Evolutionary conservation across 2,888 invertebrate species (phyloP).

Genomic region (Acheta domesticus): DNA sequence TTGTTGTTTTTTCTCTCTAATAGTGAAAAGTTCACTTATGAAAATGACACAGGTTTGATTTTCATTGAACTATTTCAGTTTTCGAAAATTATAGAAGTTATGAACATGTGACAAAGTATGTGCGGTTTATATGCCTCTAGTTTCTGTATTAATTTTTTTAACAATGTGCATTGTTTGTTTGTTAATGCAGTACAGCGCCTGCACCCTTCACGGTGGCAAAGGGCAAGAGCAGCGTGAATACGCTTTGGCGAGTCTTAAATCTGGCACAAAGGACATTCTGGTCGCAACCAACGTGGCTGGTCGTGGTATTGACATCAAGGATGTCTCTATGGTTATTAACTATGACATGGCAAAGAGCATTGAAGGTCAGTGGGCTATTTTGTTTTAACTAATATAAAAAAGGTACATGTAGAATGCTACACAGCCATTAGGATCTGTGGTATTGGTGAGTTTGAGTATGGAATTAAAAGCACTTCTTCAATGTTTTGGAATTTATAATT

Average conservation of each 20-base stretch:
- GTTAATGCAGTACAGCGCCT: slow-evolving; percentile 73
- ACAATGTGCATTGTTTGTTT: no score
- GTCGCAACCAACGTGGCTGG: slow-evolving; percentile 99
- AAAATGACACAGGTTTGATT: no score
- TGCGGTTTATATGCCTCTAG: no score
- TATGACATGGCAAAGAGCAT: slow-evolving; percentile 99
- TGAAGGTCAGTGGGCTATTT: slow-evolving; percentile 60
- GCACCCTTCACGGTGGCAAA: slow-evolving; percentile 98
- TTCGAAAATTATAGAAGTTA: no score
- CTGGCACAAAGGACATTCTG: slow-evolving; percentile 93
- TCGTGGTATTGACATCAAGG: slow-evolving; percentile 99
- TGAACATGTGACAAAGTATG: no score
- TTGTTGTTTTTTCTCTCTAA: no score
- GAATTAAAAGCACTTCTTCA: neutral
- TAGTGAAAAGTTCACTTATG: no score
- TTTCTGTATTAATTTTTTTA: no score
- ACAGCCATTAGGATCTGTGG: no score
- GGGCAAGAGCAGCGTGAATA: slow-evolving; percentile 99
- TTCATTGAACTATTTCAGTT: no score
- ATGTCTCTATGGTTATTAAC: slow-evolving; percentile 98
- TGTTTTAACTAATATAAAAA: neutral
- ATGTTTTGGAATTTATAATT: no score
- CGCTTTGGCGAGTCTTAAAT: slow-evolving; percentile 92
- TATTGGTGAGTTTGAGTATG: neutral
- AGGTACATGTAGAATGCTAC: no score